Evolutionary conservation across 2,113 vertebrate genomes (phyloP), one percentile per base, ranked within the genome.

Genomic region (Muntiacus reevesi): DNA sequence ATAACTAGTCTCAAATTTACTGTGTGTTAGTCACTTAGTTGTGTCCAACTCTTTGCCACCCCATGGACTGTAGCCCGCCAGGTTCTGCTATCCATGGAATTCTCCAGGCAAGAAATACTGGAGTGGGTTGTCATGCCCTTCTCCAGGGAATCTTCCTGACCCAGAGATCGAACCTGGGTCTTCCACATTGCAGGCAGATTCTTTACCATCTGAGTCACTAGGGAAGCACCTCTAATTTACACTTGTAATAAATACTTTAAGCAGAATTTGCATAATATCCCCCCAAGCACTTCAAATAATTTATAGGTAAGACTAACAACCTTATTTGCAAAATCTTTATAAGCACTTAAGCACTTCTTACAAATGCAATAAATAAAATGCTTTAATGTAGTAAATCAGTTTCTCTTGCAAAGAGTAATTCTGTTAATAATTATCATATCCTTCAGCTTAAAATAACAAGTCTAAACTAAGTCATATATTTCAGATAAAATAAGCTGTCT

Each of bases 281-380:
- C 23, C 17, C 28, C 30, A 94, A 88, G 50, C 25, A 81, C 19
- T 95, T 94, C 64, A 79, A 12, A 85, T 91, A 96, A 96, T 81
- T 94, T 96, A 85, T 16, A 55, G 40, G 64, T 83, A 67, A 52
- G 78, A 82, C 4, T 54, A 47, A 67, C 25, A 74, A 71, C 27
- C 57, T 45, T 91, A 76, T 45, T 84, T 95, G 40, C 5, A 50
- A 67, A 93, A 95, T 78, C 40, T 87, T 79, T 78, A 82, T 87
- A 97, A 60, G 67, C 47, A 59, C 52, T 95, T 87, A 97, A 54
- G 67, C 55, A 54, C 67, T 95, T 87, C 60, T 95, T 96, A 5
- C 52, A 84, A 59, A 64, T 92, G 28, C 89, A 79, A 71, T 74
- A 74, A 74, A 92, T 89, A 67, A 94, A 95, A 82, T 55, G 23